These are phyloP conservation scores for Hofmannophila pseudospretella DNA, from an alignment of 2,888 invertebrate genomes.

Conservation along the genomic window DNA sequence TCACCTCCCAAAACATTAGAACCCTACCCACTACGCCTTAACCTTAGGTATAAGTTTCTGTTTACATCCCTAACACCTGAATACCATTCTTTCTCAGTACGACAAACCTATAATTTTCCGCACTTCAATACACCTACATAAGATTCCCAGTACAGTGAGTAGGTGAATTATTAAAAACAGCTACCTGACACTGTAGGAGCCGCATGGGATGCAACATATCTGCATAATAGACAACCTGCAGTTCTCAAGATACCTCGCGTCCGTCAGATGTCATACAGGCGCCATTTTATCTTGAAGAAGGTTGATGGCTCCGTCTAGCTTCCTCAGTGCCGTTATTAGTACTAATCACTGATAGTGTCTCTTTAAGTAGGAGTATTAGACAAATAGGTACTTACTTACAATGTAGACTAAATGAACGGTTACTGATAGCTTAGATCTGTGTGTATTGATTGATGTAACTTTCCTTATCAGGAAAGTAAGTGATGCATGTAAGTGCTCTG, in stretches of 20 bases:
- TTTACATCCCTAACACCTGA: too few relatives aligned
- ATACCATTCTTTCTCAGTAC: too few relatives aligned
- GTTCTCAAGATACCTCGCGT: conserved; percentile 5
- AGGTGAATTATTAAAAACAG: conserved; percentile 21
- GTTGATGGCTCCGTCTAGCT: conserved; percentile 29
- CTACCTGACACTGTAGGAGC: conserved; percentile 20
- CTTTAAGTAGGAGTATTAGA: neutral
- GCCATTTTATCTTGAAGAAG: conserved; percentile 34
- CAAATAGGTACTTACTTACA: neutral
- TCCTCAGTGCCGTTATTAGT: conserved; percentile 31
- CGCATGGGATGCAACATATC: conserved; percentile 19
- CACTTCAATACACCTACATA: conserved; percentile 1
- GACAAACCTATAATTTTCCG: conserved; percentile 5
- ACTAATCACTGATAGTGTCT: conserved; percentile 31
- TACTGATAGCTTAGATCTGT: too few relatives aligned
- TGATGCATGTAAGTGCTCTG: too few relatives aligned
- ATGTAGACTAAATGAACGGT: neutral
- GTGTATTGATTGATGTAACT: too few relatives aligned
- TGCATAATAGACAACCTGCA: conserved; percentile 31
- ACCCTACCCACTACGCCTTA: too few relatives aligned
- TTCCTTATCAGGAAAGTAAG: too few relatives aligned
- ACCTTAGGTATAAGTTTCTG: too few relatives aligned
- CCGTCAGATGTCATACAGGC: conserved; percentile 28
- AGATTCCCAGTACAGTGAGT: conserved; percentile 8
- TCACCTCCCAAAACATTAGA: too few relatives aligned